Evolutionary conservation across 2,888 invertebrate genomes (phyloP), one percentile per base, ranked within the genome.

Genomic region (Fissipunctia ypsillon): DNA sequence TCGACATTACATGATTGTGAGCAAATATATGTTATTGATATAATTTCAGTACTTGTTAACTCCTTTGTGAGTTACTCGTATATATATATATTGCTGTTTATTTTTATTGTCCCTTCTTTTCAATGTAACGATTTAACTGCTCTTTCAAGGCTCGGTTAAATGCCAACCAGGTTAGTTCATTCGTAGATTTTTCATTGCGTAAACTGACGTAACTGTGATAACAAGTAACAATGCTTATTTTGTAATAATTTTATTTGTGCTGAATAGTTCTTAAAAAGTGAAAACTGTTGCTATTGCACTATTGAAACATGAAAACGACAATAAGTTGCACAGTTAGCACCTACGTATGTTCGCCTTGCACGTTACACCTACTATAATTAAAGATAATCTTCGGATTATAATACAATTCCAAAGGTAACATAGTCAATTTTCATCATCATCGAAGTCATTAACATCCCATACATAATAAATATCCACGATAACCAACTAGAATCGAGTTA

Each of bases 391-490:
- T 64, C 12, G 31, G 50, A 79, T 65, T 68, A 72, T 56, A 71
- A 68, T 57, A 60, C 45, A 59, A 50, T 48, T 74, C 35, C 48
- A 75, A 66, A 81, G 65, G 59, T 59, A 76, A 56, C 50, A 56
- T 63, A 56, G 59, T 70, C 31, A 72, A 78, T 86, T 81, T 83
- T 80, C 77, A 77, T 75, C 74, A 81, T 85, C 76, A 78, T 52
- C 65, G 69, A 73, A 84, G 74, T 84, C 80, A 88, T 90, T 88
- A 86, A 87, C 83, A 89, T 88, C 81, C 83, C 73, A 87, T 87
- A 77, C 79, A 86, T 87, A 89, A 88, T 88, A 76, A 57, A 84
- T 86, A 83, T 88, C 80, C 72, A 85, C 84, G 83, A 85, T 87
- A 86, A 84, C 78, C 84, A 82, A 84, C 85, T 77, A 81, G 81